Base-by-base conservation (phyloP, 2,888 invertebrate genomes). In the Nephrotoma guestfalica region DNA sequence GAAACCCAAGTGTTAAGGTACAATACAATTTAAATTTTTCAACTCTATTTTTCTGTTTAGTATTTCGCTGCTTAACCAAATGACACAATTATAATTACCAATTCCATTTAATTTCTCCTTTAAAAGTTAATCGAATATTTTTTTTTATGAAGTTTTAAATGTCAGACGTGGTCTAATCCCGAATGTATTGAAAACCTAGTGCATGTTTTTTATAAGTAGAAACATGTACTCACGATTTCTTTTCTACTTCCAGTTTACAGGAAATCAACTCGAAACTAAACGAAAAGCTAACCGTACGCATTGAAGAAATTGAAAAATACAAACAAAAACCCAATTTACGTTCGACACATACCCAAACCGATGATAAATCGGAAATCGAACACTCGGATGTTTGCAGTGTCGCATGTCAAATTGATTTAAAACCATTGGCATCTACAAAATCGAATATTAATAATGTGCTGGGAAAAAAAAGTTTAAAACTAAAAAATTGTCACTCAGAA, bases 1-100 rank as follows among this genome's bases (percentile, higher is more conserved):
- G 95, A 95, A 90, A 92, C 95, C 41, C 95, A 95, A 90, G 93
- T 93, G 13, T 88, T 92, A 86, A 92, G 91, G 91, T 92, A 87
- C 87, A 84, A 18, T 15, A 87, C 47, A 47, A 9, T 30, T 30
- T 30, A 3, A 30, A 30, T 86, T 86, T 30, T 30, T 30, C 30
- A 3, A 30, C 2, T 41, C 13, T 9, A 71, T 42, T 41, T 42
- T 41, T 41, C 15, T 86, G 45, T 43, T 18, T n/a, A 40, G 15
- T 15, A 45, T 13, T 40, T 40, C 7, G 30, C 30, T 30, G 30
- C 30, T 3, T 30, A 30, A 30, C 30, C 30, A 86, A 86, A 18
- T 57, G 9, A 45, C 85, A 15, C 85, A 86, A 43, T 47, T 57
- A 30, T 18, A 43, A 41, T 47, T n/a, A 85, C 1, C 18, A 18